phyloP scores from a whole-genome alignment of 2,888 invertebrate species.

The Drosophila rellima region DNA sequence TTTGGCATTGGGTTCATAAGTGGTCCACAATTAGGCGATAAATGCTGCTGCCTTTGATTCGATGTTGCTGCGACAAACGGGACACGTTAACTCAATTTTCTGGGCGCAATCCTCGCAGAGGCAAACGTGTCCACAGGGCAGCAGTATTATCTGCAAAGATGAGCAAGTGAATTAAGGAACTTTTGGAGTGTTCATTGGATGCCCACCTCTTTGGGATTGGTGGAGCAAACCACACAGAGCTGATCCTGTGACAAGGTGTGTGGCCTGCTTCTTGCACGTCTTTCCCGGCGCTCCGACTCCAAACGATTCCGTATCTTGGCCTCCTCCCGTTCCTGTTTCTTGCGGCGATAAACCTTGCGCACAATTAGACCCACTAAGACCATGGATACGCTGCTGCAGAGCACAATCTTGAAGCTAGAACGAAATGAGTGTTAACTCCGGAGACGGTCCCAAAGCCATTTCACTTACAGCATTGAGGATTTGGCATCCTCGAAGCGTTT shows the following conservation, averaged over 20 bases:
- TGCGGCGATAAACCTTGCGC: constrained; percentile 87
- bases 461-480: constrained; percentile 89
- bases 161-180: not conserved
- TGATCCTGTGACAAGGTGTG: constrained; percentile 89
- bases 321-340: constrained; percentile 87
- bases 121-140: constrained; percentile 96
- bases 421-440: not conserved
- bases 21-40: constrained; percentile 87
- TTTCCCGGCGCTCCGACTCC: constrained; percentile 89
- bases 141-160: constrained; percentile 89
- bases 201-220: constrained; percentile 92
- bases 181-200: not conserved
- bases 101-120: constrained; percentile 94
- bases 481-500: constrained; percentile 91
- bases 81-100: constrained; percentile 90
- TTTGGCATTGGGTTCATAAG: not conserved
- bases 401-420: constrained; percentile 86
- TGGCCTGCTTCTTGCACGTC: constrained; percentile 88
- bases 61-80: constrained; percentile 92
- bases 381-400: constrained; percentile 87
- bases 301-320: constrained; percentile 86
- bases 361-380: constrained; percentile 87
- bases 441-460: too few species aligned
- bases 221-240: constrained; percentile 94
- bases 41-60: constrained; percentile 91